A percentile compares a stretch with the other conserved stretches of the same genome.
Evolutionary conservation across 2,113 vertebrate genomes (phyloP).

Genomic region (Guaruba guarouba): DNA sequence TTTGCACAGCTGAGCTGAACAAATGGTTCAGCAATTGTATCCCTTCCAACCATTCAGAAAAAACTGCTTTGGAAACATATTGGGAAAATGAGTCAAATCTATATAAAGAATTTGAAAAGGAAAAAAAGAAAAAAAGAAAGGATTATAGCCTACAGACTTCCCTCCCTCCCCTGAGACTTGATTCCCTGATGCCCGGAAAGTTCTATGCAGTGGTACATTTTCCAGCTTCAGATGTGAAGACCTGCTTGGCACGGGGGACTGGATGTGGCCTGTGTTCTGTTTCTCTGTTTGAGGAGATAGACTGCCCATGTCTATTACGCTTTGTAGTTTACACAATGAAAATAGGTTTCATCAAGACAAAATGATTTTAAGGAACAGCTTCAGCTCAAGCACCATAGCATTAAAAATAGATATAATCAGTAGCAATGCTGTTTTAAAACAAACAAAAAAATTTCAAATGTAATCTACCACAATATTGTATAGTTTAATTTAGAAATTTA

Average conservation of each 20-base stretch:
- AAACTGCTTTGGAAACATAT: background rate
- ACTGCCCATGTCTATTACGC: accelerated
- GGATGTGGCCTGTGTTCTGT: background rate
- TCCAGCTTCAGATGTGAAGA: background rate
- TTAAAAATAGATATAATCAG: background rate
- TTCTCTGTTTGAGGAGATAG: background rate
- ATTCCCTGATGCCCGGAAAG: background rate
- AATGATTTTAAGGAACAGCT: background rate
- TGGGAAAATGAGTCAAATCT: background rate
- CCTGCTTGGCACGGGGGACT: background rate
- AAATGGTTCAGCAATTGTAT: background rate
- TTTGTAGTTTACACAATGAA: background rate
- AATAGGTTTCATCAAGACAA: background rate
- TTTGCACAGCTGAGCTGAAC: background rate
- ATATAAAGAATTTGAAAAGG: background rate
- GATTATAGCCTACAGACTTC: background rate
- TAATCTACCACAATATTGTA: background rate
- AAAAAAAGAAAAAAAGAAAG: background rate
- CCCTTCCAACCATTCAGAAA: background rate
- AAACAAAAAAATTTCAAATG: background rate
- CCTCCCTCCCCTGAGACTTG: background rate
- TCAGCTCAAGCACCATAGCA: background rate
- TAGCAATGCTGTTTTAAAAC: background rate
- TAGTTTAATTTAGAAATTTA: background rate
- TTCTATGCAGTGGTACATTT: background rate